A percentile compares a stretch with the other conserved stretches of the same genome.
These are phyloP conservation scores for Goniozus legneri DNA, from an alignment of 1,140 invertebrate genomes.

Conservation along the genomic window DNA sequence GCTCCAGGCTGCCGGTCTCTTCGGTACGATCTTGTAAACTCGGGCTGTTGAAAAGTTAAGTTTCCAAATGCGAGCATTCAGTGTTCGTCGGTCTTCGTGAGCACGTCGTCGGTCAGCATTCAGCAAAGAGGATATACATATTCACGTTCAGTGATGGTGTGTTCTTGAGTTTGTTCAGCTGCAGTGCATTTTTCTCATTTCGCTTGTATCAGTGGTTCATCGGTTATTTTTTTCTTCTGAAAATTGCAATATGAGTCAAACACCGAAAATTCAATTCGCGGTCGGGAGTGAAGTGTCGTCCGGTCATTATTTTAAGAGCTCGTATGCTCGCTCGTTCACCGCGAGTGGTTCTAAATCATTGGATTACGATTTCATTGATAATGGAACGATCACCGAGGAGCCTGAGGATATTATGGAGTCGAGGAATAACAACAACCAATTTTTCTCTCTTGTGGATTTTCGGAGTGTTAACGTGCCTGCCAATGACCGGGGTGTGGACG, in stretches of 20 bases:
- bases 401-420: conserved; percentile 16
- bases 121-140: too few species aligned
- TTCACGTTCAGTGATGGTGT: too few species aligned
- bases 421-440: conserved; percentile 31
- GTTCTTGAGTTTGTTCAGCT: too few species aligned
- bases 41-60: too few species aligned
- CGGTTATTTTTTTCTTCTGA: neutral
- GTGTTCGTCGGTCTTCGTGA: neutral
- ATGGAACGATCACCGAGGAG: conserved; percentile 27
- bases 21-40: too few species aligned
- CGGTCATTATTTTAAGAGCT: conserved; percentile 51
- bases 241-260: conserved; percentile 24
- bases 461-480: neutral
- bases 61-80: too few species aligned
- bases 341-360: conserved; percentile 45
- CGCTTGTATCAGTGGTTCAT: neutral
- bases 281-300: conserved; percentile 47
- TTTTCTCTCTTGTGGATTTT: conserved; percentile 39
- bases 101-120: too few species aligned
- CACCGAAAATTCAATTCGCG: conserved; percentile 42
- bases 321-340: conserved; percentile 49
- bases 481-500: neutral
- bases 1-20: too few species aligned
- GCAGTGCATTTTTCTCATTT: too few species aligned
- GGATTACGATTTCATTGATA: conserved; percentile 40